Conservation (phyloP, 1,140 invertebrate genomes). For the Platyscapa corneri region DNA sequence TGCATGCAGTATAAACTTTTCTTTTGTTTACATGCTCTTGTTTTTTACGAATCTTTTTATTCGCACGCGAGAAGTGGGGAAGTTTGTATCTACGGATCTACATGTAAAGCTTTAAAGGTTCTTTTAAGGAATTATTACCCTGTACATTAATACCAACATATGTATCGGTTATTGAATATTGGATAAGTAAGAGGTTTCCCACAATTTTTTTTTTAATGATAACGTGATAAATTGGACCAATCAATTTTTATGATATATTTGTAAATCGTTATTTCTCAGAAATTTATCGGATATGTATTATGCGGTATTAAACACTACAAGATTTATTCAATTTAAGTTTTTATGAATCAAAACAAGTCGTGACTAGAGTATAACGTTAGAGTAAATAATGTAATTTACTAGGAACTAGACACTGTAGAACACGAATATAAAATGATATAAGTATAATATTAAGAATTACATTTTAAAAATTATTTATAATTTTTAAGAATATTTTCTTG, state of each 20-base stretch:
- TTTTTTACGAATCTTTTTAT: slow-evolving; percentile 11
- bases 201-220: slow-evolving; percentile 34
- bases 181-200: slow-evolving; percentile 1
- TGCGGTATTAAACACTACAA: slow-evolving; percentile 26
- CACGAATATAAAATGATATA: neutral
- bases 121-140: slow-evolving; percentile 40
- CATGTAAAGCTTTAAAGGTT: slow-evolving; percentile 25
- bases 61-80: neutral
- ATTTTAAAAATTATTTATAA: neutral
- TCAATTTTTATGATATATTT: slow-evolving; percentile 1
- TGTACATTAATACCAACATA: slow-evolving; percentile 39
- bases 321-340: neutral
- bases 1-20: neutral
- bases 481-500: too few species aligned
- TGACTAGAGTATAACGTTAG: neutral
- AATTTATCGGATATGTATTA: neutral
- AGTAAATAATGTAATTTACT: too few species aligned
- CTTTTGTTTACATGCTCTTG: slow-evolving; percentile 6
- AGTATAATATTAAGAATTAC: neutral
- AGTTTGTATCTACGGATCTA: slow-evolving; percentile 17
- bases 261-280: neutral
- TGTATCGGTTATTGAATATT: slow-evolving; percentile 49
- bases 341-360: neutral
- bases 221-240: neutral
- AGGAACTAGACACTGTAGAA: neutral